These are phyloP conservation scores for Aurelia sp. DNA, from an alignment of 30 jellyfish, hydroid and myxozoan genomes.

Conservation along the genomic window DNA sequence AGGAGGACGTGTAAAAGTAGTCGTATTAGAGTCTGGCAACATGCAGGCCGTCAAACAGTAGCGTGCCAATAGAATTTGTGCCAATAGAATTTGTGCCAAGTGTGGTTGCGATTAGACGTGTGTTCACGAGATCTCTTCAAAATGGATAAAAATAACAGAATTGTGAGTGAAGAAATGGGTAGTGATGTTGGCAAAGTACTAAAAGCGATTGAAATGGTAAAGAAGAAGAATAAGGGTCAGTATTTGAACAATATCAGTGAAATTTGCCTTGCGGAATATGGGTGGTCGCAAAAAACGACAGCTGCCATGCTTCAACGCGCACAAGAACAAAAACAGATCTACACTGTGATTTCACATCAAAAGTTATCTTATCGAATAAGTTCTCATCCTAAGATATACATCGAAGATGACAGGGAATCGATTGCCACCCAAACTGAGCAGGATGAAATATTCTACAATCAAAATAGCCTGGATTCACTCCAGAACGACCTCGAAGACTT, in stretches of 20 bases:
- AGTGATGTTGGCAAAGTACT: slow-evolving; percentile 24
- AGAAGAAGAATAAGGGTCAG: slow-evolving; percentile 31
- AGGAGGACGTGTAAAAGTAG: too few species aligned
- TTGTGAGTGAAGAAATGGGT: slow-evolving; percentile 10
- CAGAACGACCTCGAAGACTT: slow-evolving; percentile 44
- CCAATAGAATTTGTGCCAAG: too few species aligned
- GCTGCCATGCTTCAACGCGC: neutral
- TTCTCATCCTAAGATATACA: slow-evolving; percentile 30
- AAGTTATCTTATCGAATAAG: slow-evolving; percentile 42
- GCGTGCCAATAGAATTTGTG: too few species aligned
- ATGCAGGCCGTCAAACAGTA: too few species aligned
- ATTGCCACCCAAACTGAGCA: slow-evolving; percentile 41
- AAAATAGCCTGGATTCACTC: slow-evolving; percentile 34
- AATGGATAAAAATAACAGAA: neutral
- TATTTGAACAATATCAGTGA: slow-evolving; percentile 20
- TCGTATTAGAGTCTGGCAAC: too few species aligned
- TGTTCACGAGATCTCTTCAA: too few species aligned
- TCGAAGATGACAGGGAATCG: slow-evolving; percentile 25
- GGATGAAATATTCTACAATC: slow-evolving; percentile 30
- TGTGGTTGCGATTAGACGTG: too few species aligned
- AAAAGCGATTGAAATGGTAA: slow-evolving; percentile 18
- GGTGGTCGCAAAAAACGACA: slow-evolving; percentile 37
- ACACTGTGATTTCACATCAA: slow-evolving; percentile 39
- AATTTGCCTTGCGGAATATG: slow-evolving; percentile 31
- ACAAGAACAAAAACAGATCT: slow-evolving; percentile 18